Evolutionary conservation across 1,140 invertebrate species (phyloP), one percentile per base, ranked within the genome.

Genomic region (Heliothis subflexa): DNA sequence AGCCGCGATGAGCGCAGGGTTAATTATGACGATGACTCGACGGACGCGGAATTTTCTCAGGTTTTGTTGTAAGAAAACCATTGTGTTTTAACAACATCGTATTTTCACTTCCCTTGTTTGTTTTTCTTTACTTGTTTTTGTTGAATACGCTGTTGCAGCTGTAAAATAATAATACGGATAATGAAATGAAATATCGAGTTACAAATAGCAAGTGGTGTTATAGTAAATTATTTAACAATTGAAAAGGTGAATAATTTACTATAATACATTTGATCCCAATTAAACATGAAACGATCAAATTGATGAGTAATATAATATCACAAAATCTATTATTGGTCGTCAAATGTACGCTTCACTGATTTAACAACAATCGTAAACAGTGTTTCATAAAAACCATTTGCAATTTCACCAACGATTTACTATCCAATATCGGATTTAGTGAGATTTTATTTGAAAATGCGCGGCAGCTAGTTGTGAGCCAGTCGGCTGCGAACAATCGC

Each of bases 371-470:
- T 66, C 62, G 62, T 66, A 66, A 66, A 66, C n/a, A 18, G 47
- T 49, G 5, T 66, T 66, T 47, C 62, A 40, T 47, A 66, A 66
- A 66, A 66, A 66, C n/a, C 62, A 66, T 47, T 72, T 16, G 11
- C 70, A 72, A 72, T 72, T 72, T 72, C 70, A 59, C 52, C 33
- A 16, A 21, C 52, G 52, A 72, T 72, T 72, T 72, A 72, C 70
- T 57, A n/a, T 59, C 70, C 70, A 72, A 72, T 72, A 72, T 72
- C 52, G 50, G 52, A 72, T 72, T 72, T 57, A 72, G 14, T 72
- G 57, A 28, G 50, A 72, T 72, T 72, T 72, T 72, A 72, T 72
- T 72, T 45, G 52, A 72, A 45, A 72, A 72, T 45, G 47, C 54
- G 70, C 70, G 16, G 33, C 62, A 13, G 40, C 62, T 66, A 66